Conservation (phyloP, 2,113 vertebrate genomes). For the Speoplatyrhinus poulsoni region DNA sequence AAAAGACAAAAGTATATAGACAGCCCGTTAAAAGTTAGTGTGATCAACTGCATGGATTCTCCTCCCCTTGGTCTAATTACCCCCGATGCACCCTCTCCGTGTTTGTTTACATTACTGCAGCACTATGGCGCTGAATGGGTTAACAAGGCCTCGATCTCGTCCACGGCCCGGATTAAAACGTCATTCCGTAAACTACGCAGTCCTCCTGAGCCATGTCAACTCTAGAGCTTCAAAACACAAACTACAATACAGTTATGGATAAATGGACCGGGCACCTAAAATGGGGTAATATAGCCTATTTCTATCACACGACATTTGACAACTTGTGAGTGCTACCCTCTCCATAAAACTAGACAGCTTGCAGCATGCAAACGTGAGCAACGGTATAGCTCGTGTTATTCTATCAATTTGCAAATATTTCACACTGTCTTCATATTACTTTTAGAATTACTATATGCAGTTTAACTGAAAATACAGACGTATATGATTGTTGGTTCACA, state of each 20-base stretch:
- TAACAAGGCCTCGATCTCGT: slow-evolving; percentile 74
- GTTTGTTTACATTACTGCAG: slow-evolving; percentile 81
- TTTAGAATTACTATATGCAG: background rate
- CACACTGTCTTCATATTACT: background rate
- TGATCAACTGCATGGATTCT: slow-evolving; percentile 32
- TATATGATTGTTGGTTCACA: slow-evolving; percentile 1
- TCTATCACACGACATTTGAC: background rate
- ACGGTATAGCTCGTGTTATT: slow-evolving; percentile 18
- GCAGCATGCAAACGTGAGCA: slow-evolving; percentile 34
- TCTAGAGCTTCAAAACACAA: background rate
- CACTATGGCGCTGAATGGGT: slow-evolving; percentile 59
- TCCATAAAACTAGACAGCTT: slow-evolving; percentile 30
- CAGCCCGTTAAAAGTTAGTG: slow-evolving; percentile 17
- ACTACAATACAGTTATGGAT: slow-evolving; percentile 4
- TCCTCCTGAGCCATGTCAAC: slow-evolving; percentile 45
- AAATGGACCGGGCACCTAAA: slow-evolving; percentile 6
- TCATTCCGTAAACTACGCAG: slow-evolving; percentile 52
- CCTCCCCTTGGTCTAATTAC: slow-evolving; percentile 72
- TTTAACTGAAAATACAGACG: background rate
- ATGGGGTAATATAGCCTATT: slow-evolving; percentile 1
- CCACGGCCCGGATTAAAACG: slow-evolving; percentile 72
- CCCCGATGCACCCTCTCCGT: slow-evolving; percentile 65
- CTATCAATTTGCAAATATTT: slow-evolving; percentile 6
- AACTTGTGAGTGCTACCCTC: slow-evolving; percentile 8
- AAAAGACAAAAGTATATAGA: slow-evolving; percentile 19